Percentiles rank a stretch among this genome's conserved stretches.
These are phyloP conservation scores for Caenorhabditis tropicalis DNA, from an alignment of 1,140 invertebrate species.

Conservation along the genomic window DNA sequence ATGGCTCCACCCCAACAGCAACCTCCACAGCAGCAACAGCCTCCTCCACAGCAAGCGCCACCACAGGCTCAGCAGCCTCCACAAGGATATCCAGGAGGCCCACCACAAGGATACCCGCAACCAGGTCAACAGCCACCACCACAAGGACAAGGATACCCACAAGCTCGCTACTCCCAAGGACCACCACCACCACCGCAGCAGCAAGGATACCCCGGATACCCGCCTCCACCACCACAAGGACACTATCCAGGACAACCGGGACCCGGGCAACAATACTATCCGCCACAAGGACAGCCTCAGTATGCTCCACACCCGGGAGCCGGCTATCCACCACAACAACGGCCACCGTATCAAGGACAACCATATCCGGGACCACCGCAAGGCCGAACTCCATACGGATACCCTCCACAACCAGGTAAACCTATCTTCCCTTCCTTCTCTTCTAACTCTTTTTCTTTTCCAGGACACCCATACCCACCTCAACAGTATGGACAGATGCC, in stretches of 20 bases:
- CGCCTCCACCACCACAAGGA: too few relatives aligned
- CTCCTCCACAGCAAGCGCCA: constrained; percentile 30
- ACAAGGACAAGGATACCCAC: background rate
- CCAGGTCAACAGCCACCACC: constrained; percentile 39
- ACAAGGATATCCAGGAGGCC: constrained; percentile 6
- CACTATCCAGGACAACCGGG: background rate
- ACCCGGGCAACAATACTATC: constrained; percentile 43
- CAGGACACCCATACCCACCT: background rate
- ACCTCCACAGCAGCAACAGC: background rate
- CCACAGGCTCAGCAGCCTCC: constrained; percentile 29
- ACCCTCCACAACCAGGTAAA: constrained; percentile 46
- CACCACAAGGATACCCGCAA: too few relatives aligned
- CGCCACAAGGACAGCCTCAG: background rate
- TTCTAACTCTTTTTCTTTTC: background rate
- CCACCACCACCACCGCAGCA: too few relatives aligned
- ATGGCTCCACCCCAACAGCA: background rate
- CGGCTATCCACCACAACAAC: background rate
- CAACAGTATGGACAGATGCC: constrained; percentile 17
- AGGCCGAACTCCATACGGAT: constrained; percentile 27
- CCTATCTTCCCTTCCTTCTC: background rate
- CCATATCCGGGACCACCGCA: background rate
- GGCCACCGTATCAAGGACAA: background rate
- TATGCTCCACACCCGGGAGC: background rate
- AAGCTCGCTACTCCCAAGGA: background rate
- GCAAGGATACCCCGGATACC: too few relatives aligned